Evolutionary conservation across 2,113 vertebrate genomes (phyloP), one percentile per base, ranked within the genome.

Genomic region (Corvus hawaiiensis): DNA sequence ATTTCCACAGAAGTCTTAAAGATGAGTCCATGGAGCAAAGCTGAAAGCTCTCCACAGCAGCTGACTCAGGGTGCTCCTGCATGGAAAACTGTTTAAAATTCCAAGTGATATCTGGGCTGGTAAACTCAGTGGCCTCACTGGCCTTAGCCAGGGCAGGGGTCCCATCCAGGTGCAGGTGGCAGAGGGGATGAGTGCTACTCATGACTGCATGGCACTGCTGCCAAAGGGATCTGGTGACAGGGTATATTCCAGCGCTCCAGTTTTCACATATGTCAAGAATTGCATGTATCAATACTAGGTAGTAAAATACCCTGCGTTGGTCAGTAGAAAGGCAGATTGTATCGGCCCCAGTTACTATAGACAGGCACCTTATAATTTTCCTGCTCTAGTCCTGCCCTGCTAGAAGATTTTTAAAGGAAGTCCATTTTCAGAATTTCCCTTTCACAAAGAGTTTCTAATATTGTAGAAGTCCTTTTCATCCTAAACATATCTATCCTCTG

Each of bases 321-420:
- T 74, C 46, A 66, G 68, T 64, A 89, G 54, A 93, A 96, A 92
- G 49, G 3, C 49, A 94, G 77, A 71, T 46, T 26, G 18, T 41
- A 16, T 61, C 13, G 1, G 35, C 39, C 16, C 41, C 72, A 94
- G 58, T 93, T 93, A 77, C 68, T 96, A 79, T 22, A 84, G 87
- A 90, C 17, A 93, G 80, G n/a, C 56, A 59, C 10, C 15, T 35
- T 16, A 26, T 84, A 69, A 63, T 92, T 71, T 89, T 96, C 72
- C 33, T 62, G 33, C 43, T 92, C 48, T 14, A 5, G 32, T n/a
- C 73, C 41, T 81, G 33, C 30, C 10, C 13, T 1, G 1, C 23
- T 87, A 35, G 32, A 62, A 83, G 23, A 63, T 11, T 28, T 51
- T 64, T 35, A 71, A 67, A 69, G 13, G 13, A 79, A 68, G 19